phyloP scores from a whole-genome alignment of 2,888 invertebrate genomes.

The Barypeithes pellucidus region DNA sequence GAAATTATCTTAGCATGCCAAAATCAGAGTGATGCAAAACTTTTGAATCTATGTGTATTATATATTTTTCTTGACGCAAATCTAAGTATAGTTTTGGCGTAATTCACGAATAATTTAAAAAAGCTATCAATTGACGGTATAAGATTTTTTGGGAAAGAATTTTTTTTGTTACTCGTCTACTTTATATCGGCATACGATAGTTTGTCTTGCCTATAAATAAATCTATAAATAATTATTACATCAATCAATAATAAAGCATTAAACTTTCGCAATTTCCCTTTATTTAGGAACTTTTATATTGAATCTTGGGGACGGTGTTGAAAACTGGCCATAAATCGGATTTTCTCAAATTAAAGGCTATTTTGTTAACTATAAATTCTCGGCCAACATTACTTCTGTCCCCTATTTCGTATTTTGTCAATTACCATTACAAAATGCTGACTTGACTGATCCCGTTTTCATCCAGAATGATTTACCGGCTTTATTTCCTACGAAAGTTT shows the following conservation, averaged over 20 bases:
- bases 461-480: conserved; percentile 9
- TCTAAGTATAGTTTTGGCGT: too few relatives aligned
- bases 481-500: conserved; percentile 1
- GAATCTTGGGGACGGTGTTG: conserved; percentile 35
- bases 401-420: conserved; percentile 36
- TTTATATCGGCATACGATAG: too few relatives aligned
- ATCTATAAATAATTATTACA: too few relatives aligned
- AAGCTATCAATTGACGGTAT: too few relatives aligned
- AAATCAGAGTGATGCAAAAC: too few relatives aligned
- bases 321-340: conserved; percentile 44
- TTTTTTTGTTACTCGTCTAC: too few relatives aligned
- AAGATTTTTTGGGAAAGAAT: too few relatives aligned
- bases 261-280: conserved; percentile 25
- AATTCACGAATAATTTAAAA: too few relatives aligned
- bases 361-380: conserved; percentile 40
- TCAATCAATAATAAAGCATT: conserved; percentile 30
- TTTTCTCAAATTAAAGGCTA: conserved; percentile 39
- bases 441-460: conserved; percentile 16
- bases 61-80: too few relatives aligned
- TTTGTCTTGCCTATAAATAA: too few relatives aligned
- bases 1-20: too few relatives aligned
- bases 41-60: too few relatives aligned
- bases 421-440: conserved; percentile 32
- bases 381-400: conserved; percentile 23
- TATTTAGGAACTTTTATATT: conserved; percentile 40